Evolutionary conservation across 2,113 vertebrate species (phyloP).

Genomic region (Sarotherodon lohbergeri): DNA sequence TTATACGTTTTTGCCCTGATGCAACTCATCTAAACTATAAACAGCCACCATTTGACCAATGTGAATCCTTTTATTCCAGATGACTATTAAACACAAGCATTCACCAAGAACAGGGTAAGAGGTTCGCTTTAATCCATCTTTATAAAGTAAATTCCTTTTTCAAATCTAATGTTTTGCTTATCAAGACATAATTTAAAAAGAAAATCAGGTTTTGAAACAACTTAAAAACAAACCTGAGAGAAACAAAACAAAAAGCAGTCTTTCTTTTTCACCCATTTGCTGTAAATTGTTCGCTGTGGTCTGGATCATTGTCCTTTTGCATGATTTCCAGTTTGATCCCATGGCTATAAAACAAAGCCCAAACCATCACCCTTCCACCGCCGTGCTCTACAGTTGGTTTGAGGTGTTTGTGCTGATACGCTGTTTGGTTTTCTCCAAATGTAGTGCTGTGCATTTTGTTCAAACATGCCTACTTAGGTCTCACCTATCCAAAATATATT

Average conservation of each 20-base stretch:
- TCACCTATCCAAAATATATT: fast-evolving
- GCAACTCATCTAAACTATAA: not conserved
- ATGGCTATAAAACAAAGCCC: not conserved
- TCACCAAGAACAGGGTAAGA: not conserved
- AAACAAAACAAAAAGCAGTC: not conserved
- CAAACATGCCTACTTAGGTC: fast-evolving
- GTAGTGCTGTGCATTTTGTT: fast-evolving
- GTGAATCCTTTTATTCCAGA: not conserved
- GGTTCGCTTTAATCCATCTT: not conserved
- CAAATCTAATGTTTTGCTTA: fast-evolving
- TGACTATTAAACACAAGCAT: not conserved
- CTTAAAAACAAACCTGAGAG: not conserved
- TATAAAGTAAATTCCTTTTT: not conserved
- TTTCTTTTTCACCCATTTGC: not conserved
- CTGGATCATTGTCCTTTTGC: fast-evolving
- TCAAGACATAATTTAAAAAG: not conserved
- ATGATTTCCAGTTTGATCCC: fast-evolving
- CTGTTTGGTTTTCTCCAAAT: not conserved
- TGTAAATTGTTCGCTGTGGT: fast-evolving
- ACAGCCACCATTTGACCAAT: not conserved
- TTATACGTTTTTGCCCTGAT: fast-evolving
- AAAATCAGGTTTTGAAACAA: not conserved
- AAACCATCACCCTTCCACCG: not conserved
- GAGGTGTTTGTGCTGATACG: not conserved
- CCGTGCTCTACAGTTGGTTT: not conserved